Percentiles rank a stretch among this genome's conserved stretches.
Conservation (phyloP, 2,113 vertebrate genomes). For the Pedionomus torquatus region DNA sequence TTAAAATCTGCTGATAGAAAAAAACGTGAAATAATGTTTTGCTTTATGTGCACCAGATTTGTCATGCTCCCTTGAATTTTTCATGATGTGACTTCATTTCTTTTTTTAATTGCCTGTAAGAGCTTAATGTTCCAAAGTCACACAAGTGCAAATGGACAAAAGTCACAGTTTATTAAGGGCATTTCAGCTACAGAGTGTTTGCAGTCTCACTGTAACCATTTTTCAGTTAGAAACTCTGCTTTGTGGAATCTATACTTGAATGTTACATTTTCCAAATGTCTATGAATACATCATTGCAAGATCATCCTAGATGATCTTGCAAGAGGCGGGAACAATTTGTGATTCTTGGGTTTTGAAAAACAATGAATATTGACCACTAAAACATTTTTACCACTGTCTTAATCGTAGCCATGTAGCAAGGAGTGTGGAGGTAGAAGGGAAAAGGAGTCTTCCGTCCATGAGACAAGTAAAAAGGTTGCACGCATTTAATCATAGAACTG, state of each 20-base stretch:
- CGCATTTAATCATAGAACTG: background rate
- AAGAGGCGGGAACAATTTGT: background rate
- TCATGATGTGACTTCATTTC: background rate
- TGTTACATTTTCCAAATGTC: background rate
- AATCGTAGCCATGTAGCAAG: rapidly evolving
- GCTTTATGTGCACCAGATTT: background rate
- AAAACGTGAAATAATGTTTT: background rate
- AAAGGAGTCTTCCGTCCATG: background rate
- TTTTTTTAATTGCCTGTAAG: background rate
- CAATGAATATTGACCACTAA: background rate
- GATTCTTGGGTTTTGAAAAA: background rate
- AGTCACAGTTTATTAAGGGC: background rate
- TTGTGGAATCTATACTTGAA: too few relatives aligned
- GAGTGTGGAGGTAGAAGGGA: background rate
- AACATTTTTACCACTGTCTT: background rate
- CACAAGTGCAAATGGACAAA: background rate
- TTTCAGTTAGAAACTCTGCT: too few relatives aligned
- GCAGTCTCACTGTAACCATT: background rate
- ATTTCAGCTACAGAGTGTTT: background rate
- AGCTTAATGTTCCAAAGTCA: background rate
- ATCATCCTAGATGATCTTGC: background rate
- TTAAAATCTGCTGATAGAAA: background rate
- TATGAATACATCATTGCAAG: background rate
- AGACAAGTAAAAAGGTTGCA: background rate
- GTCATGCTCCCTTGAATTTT: background rate